Conservation (phyloP, 2,888 invertebrate species). For the Chrysolina americana region DNA sequence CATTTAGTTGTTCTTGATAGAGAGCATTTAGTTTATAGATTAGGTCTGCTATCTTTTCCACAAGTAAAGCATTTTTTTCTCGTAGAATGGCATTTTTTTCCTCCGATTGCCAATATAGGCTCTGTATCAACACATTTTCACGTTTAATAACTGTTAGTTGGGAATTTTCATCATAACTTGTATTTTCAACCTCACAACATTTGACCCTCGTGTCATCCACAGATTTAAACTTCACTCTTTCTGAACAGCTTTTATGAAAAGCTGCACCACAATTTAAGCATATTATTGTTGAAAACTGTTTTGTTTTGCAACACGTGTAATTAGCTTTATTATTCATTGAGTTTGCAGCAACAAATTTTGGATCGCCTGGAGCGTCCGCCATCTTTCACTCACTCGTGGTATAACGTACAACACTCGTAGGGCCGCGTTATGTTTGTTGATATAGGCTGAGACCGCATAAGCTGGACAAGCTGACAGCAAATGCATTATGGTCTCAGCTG, state of each 20-base stretch:
- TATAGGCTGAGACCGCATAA: no score
- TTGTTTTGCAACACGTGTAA: conserved; percentile 16
- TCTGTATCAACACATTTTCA: conserved; percentile 9
- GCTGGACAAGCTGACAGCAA: no score
- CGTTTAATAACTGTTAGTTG: conserved; percentile 5
- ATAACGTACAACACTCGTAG: no score
- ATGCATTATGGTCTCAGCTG: no score
- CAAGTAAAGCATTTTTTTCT: conserved; percentile 1
- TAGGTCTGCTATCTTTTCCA: conserved; percentile 5
- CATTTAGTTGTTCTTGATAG: neutral
- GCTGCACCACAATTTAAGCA: conserved; percentile 19
- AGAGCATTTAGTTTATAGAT: conserved; percentile 1
- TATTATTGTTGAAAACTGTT: conserved; percentile 12
- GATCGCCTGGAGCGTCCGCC: neutral
- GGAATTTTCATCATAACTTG: neutral
- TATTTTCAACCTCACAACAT: neutral
- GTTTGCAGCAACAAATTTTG: conserved; percentile 2
- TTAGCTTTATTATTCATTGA: conserved; percentile 7
- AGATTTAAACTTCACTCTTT: conserved; percentile 14
- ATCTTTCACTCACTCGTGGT: no score
- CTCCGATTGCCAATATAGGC: conserved; percentile 12
- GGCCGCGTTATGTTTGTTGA: no score
- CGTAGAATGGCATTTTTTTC: conserved; percentile 8
- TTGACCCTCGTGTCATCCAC: conserved; percentile 13
- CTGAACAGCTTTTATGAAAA: conserved; percentile 20